Percentiles rank a stretch among this genome's conserved stretches.
Conservation (phyloP, 2,888 invertebrate genomes). For the Trypoxylon attenuatum region DNA sequence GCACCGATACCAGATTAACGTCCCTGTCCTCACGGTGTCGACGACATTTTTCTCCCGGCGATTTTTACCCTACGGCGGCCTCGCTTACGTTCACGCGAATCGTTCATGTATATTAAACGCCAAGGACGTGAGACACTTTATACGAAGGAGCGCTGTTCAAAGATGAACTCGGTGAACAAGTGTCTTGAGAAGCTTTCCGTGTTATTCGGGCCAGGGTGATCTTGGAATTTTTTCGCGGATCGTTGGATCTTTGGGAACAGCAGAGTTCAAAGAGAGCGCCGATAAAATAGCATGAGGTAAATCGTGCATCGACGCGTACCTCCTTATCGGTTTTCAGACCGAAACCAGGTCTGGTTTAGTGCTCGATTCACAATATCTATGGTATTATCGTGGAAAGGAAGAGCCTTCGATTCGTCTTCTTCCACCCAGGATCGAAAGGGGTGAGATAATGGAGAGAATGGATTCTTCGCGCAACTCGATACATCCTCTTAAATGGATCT, state of each 20-base stretch:
- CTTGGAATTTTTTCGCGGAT: no score
- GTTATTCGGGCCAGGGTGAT: no score
- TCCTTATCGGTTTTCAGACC: constrained; percentile 22
- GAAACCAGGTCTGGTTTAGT: constrained; percentile 27
- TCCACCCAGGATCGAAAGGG: constrained; percentile 1
- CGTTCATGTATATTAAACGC: no score
- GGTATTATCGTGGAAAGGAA: constrained; percentile 19
- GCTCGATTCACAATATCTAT: constrained; percentile 25
- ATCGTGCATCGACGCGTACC: no score
- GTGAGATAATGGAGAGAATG: constrained; percentile 26
- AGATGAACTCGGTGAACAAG: no score
- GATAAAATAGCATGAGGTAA: no score
- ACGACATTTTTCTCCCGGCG: not conserved
- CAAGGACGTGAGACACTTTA: no score
- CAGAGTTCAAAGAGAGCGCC: no score
- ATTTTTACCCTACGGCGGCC: not conserved
- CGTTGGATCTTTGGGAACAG: no score
- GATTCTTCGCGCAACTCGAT: constrained; percentile 23
- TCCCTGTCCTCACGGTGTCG: not conserved
- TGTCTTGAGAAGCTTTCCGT: no score
- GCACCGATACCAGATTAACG: constrained; percentile 13
- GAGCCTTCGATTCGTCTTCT: constrained; percentile 31
- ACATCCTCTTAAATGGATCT: constrained; percentile 20
- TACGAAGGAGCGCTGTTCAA: no score
- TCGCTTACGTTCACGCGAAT: no score